Evolutionary conservation across 2,797 vertebrate species (phyloP).

Genomic region (Sandelia bainsii): DNA sequence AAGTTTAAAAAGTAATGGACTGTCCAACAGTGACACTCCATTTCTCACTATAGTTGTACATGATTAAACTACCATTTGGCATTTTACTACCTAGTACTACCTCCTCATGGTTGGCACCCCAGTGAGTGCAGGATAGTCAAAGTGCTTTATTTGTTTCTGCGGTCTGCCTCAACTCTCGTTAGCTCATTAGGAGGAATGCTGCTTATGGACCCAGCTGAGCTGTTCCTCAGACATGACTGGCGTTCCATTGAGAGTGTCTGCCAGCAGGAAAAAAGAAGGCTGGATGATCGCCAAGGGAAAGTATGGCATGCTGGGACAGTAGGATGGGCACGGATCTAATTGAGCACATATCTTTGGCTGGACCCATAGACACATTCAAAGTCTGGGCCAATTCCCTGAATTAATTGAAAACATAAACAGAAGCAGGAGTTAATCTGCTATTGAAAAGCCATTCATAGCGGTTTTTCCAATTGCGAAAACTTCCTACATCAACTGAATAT

Average conservation of each 20-base stretch:
- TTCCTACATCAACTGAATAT: conserved; percentile 8
- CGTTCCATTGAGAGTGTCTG: conserved; percentile 44
- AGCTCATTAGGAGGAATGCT: conserved; percentile 48
- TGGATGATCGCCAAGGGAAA: conserved; percentile 65
- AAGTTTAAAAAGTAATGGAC: conserved; percentile 14
- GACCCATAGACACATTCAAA: conserved; percentile 27
- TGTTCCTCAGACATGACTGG: conserved; percentile 51
- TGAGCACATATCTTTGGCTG: conserved; percentile 25
- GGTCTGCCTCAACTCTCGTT: conserved; percentile 61
- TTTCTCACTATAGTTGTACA: conserved; percentile 24
- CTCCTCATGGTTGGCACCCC: conserved; percentile 34
- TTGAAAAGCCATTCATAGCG: conserved; percentile 6
- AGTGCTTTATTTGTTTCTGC: conserved; percentile 63
- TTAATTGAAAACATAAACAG: conserved; percentile 31
- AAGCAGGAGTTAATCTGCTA: conserved; percentile 34
- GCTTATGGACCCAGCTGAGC: conserved; percentile 56
- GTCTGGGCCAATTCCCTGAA: conserved; percentile 30
- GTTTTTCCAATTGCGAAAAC: conserved; percentile 25
- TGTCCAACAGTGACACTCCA: conserved; percentile 15
- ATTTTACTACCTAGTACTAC: conserved; percentile 41
- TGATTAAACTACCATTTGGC: conserved; percentile 12
- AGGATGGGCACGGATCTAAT: conserved; percentile 50
- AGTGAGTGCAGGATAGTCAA: conserved; percentile 34
- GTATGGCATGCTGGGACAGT: conserved; percentile 56
- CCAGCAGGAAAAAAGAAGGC: conserved; percentile 50